Evolutionary conservation across 2,113 vertebrate species (phyloP), one percentile per base, ranked within the genome.

Genomic region (Naja naja): DNA sequence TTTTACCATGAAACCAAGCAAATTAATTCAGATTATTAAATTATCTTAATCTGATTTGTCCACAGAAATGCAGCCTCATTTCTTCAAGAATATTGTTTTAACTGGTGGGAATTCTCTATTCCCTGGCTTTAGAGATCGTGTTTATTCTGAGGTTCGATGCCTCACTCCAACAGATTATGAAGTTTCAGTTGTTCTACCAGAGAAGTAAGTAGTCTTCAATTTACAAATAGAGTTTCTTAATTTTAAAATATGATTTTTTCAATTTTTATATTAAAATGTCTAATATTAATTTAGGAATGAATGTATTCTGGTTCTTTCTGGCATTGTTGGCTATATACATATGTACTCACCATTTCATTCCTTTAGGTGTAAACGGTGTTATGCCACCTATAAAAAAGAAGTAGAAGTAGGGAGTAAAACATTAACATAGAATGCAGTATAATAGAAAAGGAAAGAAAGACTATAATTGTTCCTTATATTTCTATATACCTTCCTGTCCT

Each of bases 21-120:
- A 34, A 22, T 47, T 89, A 55, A 20, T 56, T 22, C 12, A 56
- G 54, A 39, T 91, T 85, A 53, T 30, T 90, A 4, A 54, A 52
- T 95, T 92, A 4, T 87, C 18, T 60, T 90, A 90, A 92, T 87
- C 9, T 93, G 90, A 60, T 43, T 95, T 90, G 95, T 85, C 96
- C 94, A 88, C 96, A 99, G 99, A 99, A 96, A 99, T 99, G 99
- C 99, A 99, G 95, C 98, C 99, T 16, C 99, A 99, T 97, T 99
- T 99, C 97, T 99, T 98, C 96, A 99, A 98, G 97, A 99, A 99
- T 97, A 99, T 99, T 58, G 97, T 99, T 93, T 97, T 99, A 94
- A 99, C 99, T 1, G 99, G 99, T 74, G 99, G 99, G 90, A 99
- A 99, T 96, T 97, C 98, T 4, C 97, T 99, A 92, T 98, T 99